Evolutionary conservation across 53 echinoderm and acorn worm species (phyloP).

Genomic region (Holothuria leucospilota): DNA sequence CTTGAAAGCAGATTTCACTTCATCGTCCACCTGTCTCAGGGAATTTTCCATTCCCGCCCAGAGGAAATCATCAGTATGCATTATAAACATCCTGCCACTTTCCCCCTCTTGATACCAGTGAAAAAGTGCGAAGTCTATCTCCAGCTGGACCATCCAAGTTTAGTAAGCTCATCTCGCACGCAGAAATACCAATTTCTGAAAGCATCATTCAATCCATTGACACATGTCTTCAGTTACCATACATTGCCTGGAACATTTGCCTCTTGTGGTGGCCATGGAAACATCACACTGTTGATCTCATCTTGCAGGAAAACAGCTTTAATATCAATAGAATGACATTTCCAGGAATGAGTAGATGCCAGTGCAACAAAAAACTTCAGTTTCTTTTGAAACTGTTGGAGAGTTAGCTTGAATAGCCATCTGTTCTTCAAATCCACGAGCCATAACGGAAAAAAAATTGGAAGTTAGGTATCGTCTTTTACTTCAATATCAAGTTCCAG

Average conservation of each 20-base stretch:
- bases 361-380: conserved; percentile 13
- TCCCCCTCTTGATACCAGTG: background rate
- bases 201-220: conserved; percentile 26
- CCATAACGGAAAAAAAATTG: no score
- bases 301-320: conserved; percentile 16
- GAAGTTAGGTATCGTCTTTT: no score
- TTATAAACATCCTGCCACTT: background rate
- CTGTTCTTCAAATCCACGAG: conserved; percentile 62
- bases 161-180: background rate
- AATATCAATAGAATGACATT: conserved; percentile 5
- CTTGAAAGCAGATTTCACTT: background rate
- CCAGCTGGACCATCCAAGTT: conserved; percentile 21
- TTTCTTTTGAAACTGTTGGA: conserved; percentile 23
- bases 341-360: background rate
- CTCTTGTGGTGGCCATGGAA: conserved; percentile 10
- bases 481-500: no score
- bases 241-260: background rate
- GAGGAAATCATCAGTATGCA: no score
- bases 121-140: background rate
- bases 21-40: background rate
- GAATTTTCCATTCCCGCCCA: background rate
- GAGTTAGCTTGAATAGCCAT: conserved; percentile 29
- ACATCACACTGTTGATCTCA: conserved; percentile 19
- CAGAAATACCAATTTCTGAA: conserved; percentile 13
- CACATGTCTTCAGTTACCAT: conserved; percentile 11